Base-by-base conservation (phyloP, 1,140 invertebrate species). In the Bombus breviceps region DNA sequence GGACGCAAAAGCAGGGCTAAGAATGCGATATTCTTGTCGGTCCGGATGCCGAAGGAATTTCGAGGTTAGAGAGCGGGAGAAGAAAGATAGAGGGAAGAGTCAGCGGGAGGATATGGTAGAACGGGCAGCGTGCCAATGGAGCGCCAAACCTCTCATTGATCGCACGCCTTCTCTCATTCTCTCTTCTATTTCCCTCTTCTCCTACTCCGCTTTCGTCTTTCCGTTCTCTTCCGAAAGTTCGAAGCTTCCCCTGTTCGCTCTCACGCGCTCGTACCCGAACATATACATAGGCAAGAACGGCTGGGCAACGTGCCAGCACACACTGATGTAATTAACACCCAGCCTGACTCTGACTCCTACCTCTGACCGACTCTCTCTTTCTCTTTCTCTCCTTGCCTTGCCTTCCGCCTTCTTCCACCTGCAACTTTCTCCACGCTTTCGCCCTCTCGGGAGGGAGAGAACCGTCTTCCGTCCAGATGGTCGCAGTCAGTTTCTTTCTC, bases 261-360 rank as follows among this genome's bases (percentile, higher is more conserved):
- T 82, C 41, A 34, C 75, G 34, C 57, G 32, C 53, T 57, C 62
- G 25, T 64, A 73, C 75, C 18, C 47, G 1, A 53, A 73, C 34
- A 28, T 18, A 62, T 41, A 86, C 37, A 80, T 10, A 25, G 66
- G 66, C 32, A 68, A 68, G 57, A 66, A 71, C 64, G 28, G 81
- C 43, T 32, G 90, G 91, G 92, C 92, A 91, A 90, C 84, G 81
- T 91, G 91, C 92, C 91, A 92, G 86, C 82, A 89, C 85, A 92
- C 88, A 90, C 88, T 89, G 89, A 92, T 92, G 88, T 93, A 92
- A 92, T 93, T 93, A 93, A 92, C 92, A 92, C 91, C 88, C 41
- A 66, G 76, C 80, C 83, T 91, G 90, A 87, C 81, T 85, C 82
- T 74, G 85, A 87, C 86, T 53, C 47, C 47, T 53, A 22, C 47